Evolutionary conservation across 2,797 vertebrate species (phyloP).

Genomic region (Morus bassanus): DNA sequence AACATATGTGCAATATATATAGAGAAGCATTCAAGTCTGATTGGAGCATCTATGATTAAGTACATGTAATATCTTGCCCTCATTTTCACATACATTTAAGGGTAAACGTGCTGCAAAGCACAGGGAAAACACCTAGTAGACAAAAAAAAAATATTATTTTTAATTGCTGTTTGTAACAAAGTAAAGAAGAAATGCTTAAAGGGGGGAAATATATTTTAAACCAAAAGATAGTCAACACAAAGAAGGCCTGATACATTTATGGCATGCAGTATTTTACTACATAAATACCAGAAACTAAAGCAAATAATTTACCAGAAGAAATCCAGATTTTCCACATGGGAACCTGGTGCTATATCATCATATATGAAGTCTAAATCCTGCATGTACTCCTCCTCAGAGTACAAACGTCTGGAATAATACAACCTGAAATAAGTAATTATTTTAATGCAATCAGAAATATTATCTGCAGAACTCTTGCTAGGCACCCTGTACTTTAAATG

Average conservation of each 20-base stretch:
- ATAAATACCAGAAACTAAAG: not conserved
- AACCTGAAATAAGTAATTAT: constrained; percentile 22
- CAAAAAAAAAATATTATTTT: not conserved
- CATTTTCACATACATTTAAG: not conserved
- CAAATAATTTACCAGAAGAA: not conserved
- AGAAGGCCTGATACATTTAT: not conserved
- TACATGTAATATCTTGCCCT: not conserved
- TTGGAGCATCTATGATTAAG: not conserved
- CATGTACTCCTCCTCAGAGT: not conserved
- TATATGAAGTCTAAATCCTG: not conserved
- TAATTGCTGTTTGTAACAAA: not conserved
- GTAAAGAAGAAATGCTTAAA: not conserved
- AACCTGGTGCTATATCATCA: not conserved
- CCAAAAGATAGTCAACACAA: not conserved
- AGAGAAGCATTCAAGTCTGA: not conserved
- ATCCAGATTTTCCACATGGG: not conserved
- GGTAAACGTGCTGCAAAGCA: not conserved
- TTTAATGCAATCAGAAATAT: constrained; percentile 31
- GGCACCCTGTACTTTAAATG: not conserved
- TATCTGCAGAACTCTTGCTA: constrained; percentile 17
- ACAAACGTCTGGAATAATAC: not conserved
- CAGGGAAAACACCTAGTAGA: not conserved
- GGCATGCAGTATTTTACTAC: not conserved
- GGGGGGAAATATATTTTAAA: not conserved
- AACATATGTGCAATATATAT: not conserved